Evolutionary conservation across 2,888 invertebrate genomes (phyloP).

Genomic region (Rhamnusium bicolor): DNA sequence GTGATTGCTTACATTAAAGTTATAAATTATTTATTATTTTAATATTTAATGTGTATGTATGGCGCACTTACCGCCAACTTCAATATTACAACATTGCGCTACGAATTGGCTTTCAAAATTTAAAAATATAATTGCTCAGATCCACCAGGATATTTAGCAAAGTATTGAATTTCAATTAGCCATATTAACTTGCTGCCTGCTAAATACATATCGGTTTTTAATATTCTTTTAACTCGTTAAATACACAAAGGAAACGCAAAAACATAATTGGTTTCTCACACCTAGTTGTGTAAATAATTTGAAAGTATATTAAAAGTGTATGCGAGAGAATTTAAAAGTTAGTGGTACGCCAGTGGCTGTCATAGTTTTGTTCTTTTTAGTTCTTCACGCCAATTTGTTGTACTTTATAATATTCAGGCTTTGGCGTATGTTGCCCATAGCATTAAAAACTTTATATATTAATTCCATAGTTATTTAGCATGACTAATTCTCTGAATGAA

Average conservation of each 20-base stretch:
- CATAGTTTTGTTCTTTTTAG: slow-evolving; percentile 12
- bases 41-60: too few relatives aligned
- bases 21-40: too few relatives aligned
- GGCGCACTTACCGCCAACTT: too few relatives aligned
- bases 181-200: not conserved
- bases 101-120: too few relatives aligned
- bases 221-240: not conserved
- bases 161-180: not conserved
- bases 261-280: not conserved
- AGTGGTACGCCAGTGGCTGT: slow-evolving; percentile 14
- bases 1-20: too few relatives aligned
- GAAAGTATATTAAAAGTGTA: not conserved
- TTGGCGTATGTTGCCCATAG: slow-evolving; percentile 31
- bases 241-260: not conserved
- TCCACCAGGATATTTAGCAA: not conserved
- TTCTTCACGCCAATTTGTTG: slow-evolving; percentile 34
- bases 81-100: too few relatives aligned
- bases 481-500: slow-evolving; percentile 38
- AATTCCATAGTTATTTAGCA: slow-evolving; percentile 36
- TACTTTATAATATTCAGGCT: slow-evolving; percentile 32
- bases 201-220: not conserved
- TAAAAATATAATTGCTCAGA: too few relatives aligned
- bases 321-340: not conserved
- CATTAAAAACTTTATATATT: slow-evolving; percentile 32
- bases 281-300: not conserved